Evolutionary conservation across 2,797 vertebrate genomes (phyloP), one percentile per base, ranked within the genome.

Genomic region (Gobionotothen gibberifrons): DNA sequence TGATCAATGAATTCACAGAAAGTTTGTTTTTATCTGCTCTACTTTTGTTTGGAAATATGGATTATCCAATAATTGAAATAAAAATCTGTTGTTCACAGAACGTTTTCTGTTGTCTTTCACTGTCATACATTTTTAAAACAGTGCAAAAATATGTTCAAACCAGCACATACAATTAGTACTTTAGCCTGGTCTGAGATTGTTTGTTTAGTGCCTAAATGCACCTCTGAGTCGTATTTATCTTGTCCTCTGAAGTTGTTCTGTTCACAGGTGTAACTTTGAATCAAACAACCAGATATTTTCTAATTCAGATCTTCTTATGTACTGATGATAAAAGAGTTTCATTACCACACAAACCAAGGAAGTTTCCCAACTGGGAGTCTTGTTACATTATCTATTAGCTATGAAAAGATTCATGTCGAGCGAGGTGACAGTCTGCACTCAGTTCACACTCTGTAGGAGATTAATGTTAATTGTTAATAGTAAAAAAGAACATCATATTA

Each of bases 11-110:
- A 87, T 86, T 92, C 89, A 91, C 92, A 90, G 74, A 91, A 87
- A 92, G 82, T 89, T 91, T 93, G 82, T 92, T 92, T 90, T 88
- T 79, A 92, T 85, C 75, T 82, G 69, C 83, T 92, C 86, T 91
- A 87, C 88, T 91, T 93, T 94, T 91, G 92, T 91, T 95, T 94
- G 89, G 74, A 90, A 88, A 87, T 87, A 90, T 85, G 85, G 90
- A 93, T 77, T 85, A 76, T 92, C 73, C 87, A 77, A 85, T 86
- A 84, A 90, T 78, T 93, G 75, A 94, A 95, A 95, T 94, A 94
- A 94, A 95, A 92, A 92, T 76, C 75, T 88, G 89, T 92, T 90
- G 80, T 93, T 93, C 92, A 92, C 90, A 90, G 75, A 75, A 76
- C 13, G 15, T 67, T 12, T 67, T 78, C 48, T 68, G 43, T 12